phyloP scores from a whole-genome alignment of 2,113 vertebrate species.

The Bos javanicus region DNA sequence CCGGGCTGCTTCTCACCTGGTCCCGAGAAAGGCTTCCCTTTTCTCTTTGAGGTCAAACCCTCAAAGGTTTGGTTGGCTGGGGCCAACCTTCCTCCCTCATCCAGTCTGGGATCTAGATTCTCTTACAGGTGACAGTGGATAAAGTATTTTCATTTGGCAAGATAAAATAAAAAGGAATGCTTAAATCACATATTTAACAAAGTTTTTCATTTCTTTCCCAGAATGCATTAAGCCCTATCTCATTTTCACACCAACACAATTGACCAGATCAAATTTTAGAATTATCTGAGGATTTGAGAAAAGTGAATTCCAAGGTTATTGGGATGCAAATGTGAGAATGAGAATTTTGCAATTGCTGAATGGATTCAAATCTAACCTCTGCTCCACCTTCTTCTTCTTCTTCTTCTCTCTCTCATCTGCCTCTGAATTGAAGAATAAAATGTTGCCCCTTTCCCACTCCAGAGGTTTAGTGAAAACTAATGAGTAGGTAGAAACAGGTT shows the following conservation, averaged over 20 bases:
- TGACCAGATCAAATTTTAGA: not conserved
- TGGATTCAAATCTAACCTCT: not conserved
- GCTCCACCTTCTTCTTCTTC: too few species aligned
- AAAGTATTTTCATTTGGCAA: not conserved
- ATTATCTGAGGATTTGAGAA: not conserved
- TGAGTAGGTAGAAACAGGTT: not conserved
- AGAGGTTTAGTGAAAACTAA: not conserved
- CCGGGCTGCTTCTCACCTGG: not conserved
- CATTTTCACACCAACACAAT: constrained; percentile 5
- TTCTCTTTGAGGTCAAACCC: not conserved
- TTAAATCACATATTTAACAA: not conserved
- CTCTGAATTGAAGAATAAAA: not conserved
- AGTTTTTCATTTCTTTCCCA: not conserved
- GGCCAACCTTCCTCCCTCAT: not conserved
- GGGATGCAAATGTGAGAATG: not conserved
- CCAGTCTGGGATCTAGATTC: not conserved
- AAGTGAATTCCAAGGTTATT: not conserved
- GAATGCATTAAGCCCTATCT: not conserved
- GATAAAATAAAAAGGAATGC: not conserved
- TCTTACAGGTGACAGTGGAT: not conserved
- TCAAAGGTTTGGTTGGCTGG: too few species aligned
- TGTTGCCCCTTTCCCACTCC: not conserved
- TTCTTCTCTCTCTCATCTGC: not conserved
- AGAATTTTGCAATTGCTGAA: not conserved
- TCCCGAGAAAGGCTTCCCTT: not conserved